Evolutionary conservation across 2,888 invertebrate species (phyloP).

Genomic region (Eupithecia abbreviata): DNA sequence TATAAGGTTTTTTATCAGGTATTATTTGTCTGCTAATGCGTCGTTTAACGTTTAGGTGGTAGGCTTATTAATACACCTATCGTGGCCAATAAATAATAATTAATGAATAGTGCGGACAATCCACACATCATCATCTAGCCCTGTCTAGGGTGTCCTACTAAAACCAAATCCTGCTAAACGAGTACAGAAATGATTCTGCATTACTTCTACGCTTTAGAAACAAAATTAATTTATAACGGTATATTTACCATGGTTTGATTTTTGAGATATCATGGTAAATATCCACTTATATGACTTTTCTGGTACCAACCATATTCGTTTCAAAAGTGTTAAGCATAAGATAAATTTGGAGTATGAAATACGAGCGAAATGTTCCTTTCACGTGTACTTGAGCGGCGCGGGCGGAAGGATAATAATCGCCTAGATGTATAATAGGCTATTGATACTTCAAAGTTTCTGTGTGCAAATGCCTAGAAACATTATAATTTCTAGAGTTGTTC

Average conservation of each 20-base stretch:
- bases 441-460: not conserved
- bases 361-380: too few species aligned
- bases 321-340: not conserved
- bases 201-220: not conserved
- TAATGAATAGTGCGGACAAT: too few species aligned
- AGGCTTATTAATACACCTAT: not conserved
- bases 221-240: too few species aligned
- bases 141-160: too few species aligned
- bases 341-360: not conserved
- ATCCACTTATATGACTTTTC: too few species aligned
- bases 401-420: too few species aligned
- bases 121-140: too few species aligned
- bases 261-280: too few species aligned
- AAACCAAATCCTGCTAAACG: not conserved
- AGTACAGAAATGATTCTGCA: not conserved
- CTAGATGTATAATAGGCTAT: not conserved
- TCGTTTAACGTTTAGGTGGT: not conserved
- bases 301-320: too few species aligned
- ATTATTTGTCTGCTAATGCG: too few species aligned
- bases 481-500: not conserved
- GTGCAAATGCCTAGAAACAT: not conserved
- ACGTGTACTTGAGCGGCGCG: not conserved
- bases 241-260: too few species aligned
- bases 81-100: not conserved
- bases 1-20: too few species aligned